Evolutionary conservation across 2,888 invertebrate species (phyloP).

Genomic region (Ectemnius lituratus): DNA sequence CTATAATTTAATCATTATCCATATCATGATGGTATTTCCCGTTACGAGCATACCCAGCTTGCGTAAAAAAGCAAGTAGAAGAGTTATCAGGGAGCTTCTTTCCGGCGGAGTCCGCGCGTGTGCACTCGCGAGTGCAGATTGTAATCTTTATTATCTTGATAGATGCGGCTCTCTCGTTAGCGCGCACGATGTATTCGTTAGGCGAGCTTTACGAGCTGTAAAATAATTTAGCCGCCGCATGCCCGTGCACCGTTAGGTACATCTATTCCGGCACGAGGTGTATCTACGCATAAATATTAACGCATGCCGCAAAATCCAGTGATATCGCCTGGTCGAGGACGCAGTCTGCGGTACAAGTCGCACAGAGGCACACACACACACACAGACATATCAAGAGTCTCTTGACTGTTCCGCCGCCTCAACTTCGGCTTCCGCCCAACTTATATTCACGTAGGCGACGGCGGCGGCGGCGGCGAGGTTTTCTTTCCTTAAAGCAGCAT

Average conservation of each 20-base stretch:
- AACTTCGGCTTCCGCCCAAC: slow-evolving; percentile 10
- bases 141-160: slow-evolving; percentile 63
- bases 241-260: slow-evolving; percentile 46
- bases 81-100: slow-evolving; percentile 7
- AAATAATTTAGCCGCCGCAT: slow-evolving; percentile 51
- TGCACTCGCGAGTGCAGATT: slow-evolving; percentile 44
- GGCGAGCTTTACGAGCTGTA: slow-evolving; percentile 62
- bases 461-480: slow-evolving; percentile 39
- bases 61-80: neutral
- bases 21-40: neutral
- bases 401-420: neutral
- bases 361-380: neutral
- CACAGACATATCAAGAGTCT: neutral
- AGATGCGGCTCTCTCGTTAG: slow-evolving; percentile 64
- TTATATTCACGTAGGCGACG: slow-evolving; percentile 25
- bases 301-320: slow-evolving; percentile 38
- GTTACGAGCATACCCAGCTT: too few species aligned
- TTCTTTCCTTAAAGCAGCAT: slow-evolving; percentile 35
- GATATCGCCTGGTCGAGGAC: slow-evolving; percentile 27
- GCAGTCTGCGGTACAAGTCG: neutral
- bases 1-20: neutral
- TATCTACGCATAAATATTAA: slow-evolving; percentile 57
- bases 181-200: slow-evolving; percentile 57
- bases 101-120: slow-evolving; percentile 1
- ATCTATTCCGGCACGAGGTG: slow-evolving; percentile 7